Percentiles rank a stretch among this genome's conserved stretches.
Evolutionary conservation across 2,113 vertebrate genomes (phyloP).

Genomic region (Pachypanchax playfairii): DNA sequence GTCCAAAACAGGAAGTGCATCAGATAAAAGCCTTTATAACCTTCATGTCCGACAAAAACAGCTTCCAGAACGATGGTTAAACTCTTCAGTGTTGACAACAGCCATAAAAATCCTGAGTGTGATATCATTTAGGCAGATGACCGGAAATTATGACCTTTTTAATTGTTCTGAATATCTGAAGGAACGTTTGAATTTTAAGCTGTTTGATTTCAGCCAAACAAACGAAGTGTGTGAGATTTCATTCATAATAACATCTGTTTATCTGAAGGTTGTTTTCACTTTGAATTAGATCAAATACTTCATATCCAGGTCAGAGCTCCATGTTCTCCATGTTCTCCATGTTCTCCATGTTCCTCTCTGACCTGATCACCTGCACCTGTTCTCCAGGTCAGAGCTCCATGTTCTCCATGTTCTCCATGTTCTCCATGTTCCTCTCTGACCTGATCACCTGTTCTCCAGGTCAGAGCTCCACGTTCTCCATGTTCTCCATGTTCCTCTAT

Average conservation of each 20-base stretch:
- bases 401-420: no score
- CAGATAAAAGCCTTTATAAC: constrained; percentile 50
- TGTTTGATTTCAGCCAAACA: constrained; percentile 18
- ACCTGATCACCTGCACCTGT: no score
- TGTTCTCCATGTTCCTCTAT: no score
- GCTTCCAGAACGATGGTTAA: constrained; percentile 38
- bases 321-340: no score
- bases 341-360: no score
- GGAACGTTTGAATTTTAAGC: constrained; percentile 3
- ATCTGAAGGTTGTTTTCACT: background rate
- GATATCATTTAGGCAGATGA: constrained; percentile 40
- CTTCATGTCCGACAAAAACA: constrained; percentile 36
- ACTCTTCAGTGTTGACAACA: constrained; percentile 38
- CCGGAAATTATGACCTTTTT: constrained; percentile 44
- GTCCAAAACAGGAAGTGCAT: constrained; percentile 25
- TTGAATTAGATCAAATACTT: background rate
- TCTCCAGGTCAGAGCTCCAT: no score
- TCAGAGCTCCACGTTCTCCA: no score
- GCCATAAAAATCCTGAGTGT: constrained; percentile 42
- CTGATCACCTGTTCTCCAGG: no score
- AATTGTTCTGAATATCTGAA: constrained; percentile 32
- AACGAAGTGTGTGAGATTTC: background rate
- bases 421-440: no score
- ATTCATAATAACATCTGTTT: constrained; percentile 1
- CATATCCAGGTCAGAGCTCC: no score